Conservation (phyloP, 2,888 invertebrate species). For the Tethea ocularis region DNA sequence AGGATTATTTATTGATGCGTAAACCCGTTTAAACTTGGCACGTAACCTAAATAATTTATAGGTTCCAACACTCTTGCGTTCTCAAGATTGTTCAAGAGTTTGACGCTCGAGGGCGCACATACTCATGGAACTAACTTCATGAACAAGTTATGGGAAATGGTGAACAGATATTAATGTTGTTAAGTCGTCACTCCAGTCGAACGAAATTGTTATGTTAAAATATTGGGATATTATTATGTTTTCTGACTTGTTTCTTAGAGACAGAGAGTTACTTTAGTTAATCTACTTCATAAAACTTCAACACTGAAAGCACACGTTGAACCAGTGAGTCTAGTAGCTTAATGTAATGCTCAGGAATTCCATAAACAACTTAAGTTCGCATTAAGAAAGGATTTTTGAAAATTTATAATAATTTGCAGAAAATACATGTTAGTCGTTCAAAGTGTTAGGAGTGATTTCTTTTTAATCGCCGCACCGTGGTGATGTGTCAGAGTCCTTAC, state of each 20-base stretch:
- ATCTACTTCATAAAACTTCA: too few relatives aligned
- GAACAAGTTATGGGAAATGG: slow-evolving; percentile 36
- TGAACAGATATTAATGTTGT: slow-evolving; percentile 36
- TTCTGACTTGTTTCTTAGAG: neutral
- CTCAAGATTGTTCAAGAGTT: slow-evolving; percentile 58
- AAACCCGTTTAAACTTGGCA: slow-evolving; percentile 54
- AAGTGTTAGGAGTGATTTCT: too few relatives aligned
- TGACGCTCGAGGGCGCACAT: slow-evolving; percentile 30
- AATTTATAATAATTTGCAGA: too few relatives aligned
- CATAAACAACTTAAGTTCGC: too few relatives aligned
- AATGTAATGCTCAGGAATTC: too few relatives aligned
- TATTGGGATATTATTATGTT: neutral
- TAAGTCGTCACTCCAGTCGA: slow-evolving; percentile 22
- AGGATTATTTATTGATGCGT: slow-evolving; percentile 55
- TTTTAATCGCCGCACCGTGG: too few relatives aligned
- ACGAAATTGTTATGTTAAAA: neutral
- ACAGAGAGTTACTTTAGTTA: too few relatives aligned
- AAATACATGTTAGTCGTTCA: too few relatives aligned
- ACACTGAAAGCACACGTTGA: too few relatives aligned
- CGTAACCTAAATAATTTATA: slow-evolving; percentile 61
- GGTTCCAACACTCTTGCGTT: slow-evolving; percentile 49
- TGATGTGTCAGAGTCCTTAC: too few relatives aligned
- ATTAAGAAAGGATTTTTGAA: too few relatives aligned
- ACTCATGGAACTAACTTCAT: slow-evolving; percentile 24
- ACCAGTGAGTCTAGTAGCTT: too few relatives aligned